A percentile compares a stretch with the other conserved stretches of the same genome.
Conservation (phyloP, 2,888 invertebrate genomes). For the Pharmacophagus antenor region DNA sequence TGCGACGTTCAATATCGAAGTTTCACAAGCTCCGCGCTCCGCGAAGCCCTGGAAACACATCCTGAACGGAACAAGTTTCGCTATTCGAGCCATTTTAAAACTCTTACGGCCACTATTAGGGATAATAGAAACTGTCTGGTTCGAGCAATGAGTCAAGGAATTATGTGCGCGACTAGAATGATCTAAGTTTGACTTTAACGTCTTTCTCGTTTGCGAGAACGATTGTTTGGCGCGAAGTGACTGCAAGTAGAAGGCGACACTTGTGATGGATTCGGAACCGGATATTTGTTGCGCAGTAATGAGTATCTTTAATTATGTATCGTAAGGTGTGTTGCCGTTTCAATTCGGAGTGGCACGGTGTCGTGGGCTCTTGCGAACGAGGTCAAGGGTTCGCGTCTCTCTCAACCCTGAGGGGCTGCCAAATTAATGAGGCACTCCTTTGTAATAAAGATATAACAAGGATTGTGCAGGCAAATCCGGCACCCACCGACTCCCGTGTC, state of each 20-base stretch:
- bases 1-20: slow-evolving; percentile 69
- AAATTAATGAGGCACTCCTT: slow-evolving; percentile 82
- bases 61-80: slow-evolving; percentile 67
- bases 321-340: slow-evolving; percentile 72
- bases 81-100: slow-evolving; percentile 75
- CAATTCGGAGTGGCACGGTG: slow-evolving; percentile 69
- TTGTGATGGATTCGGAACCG: slow-evolving; percentile 34
- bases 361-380: slow-evolving; percentile 70
- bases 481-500: slow-evolving; percentile 69
- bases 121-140: slow-evolving; percentile 77
- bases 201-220: slow-evolving; percentile 46
- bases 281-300: slow-evolving; percentile 70
- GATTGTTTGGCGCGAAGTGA: slow-evolving; percentile 36
- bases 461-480: slow-evolving; percentile 78
- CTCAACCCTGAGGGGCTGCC: slow-evolving; percentile 79
- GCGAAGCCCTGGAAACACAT: slow-evolving; percentile 69
- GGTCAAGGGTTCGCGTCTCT: slow-evolving; percentile 78
- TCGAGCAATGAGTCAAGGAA: slow-evolving; percentile 68
- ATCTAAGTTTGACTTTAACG: slow-evolving; percentile 72
- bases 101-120: slow-evolving; percentile 76
- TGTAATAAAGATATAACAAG: slow-evolving; percentile 82
- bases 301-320: slow-evolving; percentile 80
- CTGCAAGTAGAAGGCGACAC: slow-evolving; percentile 26
- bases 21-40: slow-evolving; percentile 57
- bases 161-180: slow-evolving; percentile 68